phyloP scores from a whole-genome alignment of 2,888 invertebrate genomes.

The Polia nebulosa region DNA sequence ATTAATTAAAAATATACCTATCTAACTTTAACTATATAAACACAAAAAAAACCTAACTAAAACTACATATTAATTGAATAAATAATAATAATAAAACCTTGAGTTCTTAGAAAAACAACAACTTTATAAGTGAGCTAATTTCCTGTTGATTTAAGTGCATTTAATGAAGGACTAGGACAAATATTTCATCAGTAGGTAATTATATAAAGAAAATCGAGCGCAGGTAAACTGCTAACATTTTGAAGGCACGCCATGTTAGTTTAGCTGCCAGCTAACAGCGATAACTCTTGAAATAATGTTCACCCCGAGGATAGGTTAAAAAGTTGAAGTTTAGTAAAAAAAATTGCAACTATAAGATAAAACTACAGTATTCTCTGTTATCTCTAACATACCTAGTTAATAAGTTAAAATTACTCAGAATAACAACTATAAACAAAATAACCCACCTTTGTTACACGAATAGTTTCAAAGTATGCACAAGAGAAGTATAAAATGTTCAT shows the following conservation, averaged over 20 bases:
- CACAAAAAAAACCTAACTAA: no score
- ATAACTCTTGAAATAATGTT: slow-evolving; percentile 30
- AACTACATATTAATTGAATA: no score
- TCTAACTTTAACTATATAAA: no score
- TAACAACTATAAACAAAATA: slow-evolving; percentile 26
- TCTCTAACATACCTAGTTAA: slow-evolving; percentile 28
- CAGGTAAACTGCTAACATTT: neutral
- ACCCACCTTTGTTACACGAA: slow-evolving; percentile 34
- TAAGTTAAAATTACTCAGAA: slow-evolving; percentile 5
- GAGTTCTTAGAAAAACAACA: no score
- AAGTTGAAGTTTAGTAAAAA: slow-evolving; percentile 19
- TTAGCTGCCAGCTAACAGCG: slow-evolving; percentile 14
- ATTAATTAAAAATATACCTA: no score
- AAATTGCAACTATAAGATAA: slow-evolving; percentile 17
- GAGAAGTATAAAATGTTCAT: slow-evolving; percentile 43
- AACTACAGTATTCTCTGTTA: slow-evolving; percentile 19
- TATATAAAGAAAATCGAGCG: no score
- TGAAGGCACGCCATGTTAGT: slow-evolving; percentile 9
- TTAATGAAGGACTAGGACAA: no score
- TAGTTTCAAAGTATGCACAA: slow-evolving; percentile 50
- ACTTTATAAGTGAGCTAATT: no score
- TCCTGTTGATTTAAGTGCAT: no score
- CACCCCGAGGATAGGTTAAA: slow-evolving; percentile 1
- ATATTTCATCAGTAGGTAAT: no score
- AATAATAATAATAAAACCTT: no score